Base-by-base conservation (phyloP, 2,888 invertebrate genomes). In the Stenotaenia linearis region DNA sequence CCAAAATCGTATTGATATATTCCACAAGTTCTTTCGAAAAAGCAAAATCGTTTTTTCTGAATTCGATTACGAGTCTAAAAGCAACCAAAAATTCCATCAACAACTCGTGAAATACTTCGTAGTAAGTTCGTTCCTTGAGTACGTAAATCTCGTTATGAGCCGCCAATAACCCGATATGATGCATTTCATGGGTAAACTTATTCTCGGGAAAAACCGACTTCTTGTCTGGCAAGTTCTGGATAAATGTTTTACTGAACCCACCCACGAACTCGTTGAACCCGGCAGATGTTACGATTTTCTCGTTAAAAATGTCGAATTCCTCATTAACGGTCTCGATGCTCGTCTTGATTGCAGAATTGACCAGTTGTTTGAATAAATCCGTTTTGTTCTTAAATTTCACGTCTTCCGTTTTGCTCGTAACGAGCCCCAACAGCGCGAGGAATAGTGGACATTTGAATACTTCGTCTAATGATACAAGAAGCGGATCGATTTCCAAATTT, bases 261-360 rank as follows among this genome's bases (percentile, higher is more conserved):
- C 69, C 9, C 12, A 69, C 69, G 69, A 69, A 69, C 25, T 69
- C 69, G 28, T 28, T 69, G 28, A 69, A 69, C 6, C 69, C 69
- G 12, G 25, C 12, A 1, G 69, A 10, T 6, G 69, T n/a, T 7
- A 69, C 12, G 28, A 25, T 25, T 69, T 69, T 28, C 25, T 69
- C 69, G 28, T 69, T 28, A n/a, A 69, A 69, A n/a, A 69, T 69
- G 28, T 69, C 69, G 69, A 69, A 69, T 69, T 69, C 69, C 12
- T 4, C 25, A 28, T 69, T 69, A 28, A n/a, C 69, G n/a, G 69
- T 28, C 25, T 69, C 69, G 69, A 69, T 69, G 69, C 69, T 69
- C 28, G 25, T 15, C n/a, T 69, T 69, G 28, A 69, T 69, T 10
- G 69, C 69, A 28, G 12, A 69, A n/a, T 69, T 69, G 28, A 69